phyloP scores from a whole-genome alignment of 2,888 invertebrate species.

The Rhingia rostrata region DNA sequence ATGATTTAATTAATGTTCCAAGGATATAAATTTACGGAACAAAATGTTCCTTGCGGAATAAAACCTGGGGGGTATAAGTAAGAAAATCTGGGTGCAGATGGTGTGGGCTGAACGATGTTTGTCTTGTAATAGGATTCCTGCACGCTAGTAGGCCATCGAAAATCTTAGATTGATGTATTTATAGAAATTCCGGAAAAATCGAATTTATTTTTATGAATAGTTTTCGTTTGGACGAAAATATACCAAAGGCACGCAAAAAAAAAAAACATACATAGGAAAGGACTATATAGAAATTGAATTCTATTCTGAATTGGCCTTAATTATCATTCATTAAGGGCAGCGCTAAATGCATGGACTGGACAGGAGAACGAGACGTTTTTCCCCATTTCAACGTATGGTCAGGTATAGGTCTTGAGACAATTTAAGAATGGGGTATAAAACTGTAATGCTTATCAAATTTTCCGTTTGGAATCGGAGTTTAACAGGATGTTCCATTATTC shows the following conservation, averaged over 20 bases:
- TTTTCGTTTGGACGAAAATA: conserved; percentile 13
- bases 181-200: conserved; percentile 45
- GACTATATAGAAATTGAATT: no score
- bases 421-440: no score
- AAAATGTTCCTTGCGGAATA: not conserved
- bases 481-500: no score
- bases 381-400: no score
- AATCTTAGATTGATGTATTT: conserved; percentile 61
- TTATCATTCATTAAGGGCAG: no score
- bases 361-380: no score
- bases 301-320: no score
- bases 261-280: not conserved
- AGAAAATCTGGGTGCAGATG: conserved; percentile 59
- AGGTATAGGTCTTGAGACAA: no score
- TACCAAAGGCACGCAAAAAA: conserved; percentile 18
- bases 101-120: conserved; percentile 38
- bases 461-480: no score
- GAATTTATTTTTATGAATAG: conserved; percentile 30
- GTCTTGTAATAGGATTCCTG: conserved; percentile 31
- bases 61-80: not conserved
- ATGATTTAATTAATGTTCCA: conserved; percentile 69
- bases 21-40: conserved; percentile 24
- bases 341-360: no score
- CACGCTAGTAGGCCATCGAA: conserved; percentile 58
- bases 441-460: no score